Evolutionary conservation across 2,113 vertebrate species (phyloP).

Genomic region (Anolis sagrei): DNA sequence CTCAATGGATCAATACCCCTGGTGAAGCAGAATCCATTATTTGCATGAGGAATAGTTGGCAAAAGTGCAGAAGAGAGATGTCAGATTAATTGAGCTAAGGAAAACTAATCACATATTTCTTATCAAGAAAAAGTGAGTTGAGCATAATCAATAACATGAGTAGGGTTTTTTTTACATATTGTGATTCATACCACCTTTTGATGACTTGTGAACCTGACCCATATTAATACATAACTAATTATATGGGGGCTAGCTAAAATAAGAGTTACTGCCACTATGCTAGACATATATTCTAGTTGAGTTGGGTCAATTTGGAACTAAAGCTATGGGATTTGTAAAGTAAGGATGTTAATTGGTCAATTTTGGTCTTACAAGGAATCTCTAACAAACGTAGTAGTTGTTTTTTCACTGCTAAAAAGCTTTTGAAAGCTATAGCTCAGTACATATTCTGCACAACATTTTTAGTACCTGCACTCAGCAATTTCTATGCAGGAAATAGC

Average conservation of each 20-base stretch:
- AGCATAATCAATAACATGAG: slow-evolving; percentile 21
- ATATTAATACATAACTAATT: neutral
- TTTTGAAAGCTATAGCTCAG: too few relatives aligned
- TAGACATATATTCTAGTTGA: too few relatives aligned
- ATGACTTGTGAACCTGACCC: neutral
- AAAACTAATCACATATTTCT: slow-evolving; percentile 43
- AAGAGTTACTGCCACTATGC: too few relatives aligned
- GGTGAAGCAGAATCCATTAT: slow-evolving; percentile 45
- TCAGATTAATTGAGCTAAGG: slow-evolving; percentile 49
- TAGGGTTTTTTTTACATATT: slow-evolving; percentile 24
- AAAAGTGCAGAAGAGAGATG: slow-evolving; percentile 43
- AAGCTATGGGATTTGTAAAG: too few relatives aligned
- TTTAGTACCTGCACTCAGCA: too few relatives aligned
- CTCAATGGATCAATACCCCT: slow-evolving; percentile 56
- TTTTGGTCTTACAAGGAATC: too few relatives aligned
- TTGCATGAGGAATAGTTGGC: slow-evolving; percentile 54
- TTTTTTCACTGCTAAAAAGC: too few relatives aligned
- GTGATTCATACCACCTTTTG: neutral
- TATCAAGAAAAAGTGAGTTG: slow-evolving; percentile 14
- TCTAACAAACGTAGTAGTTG: too few relatives aligned
- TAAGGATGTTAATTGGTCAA: too few relatives aligned
- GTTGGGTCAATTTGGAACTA: too few relatives aligned
- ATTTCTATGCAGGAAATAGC: too few relatives aligned
- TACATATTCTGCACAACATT: too few relatives aligned
- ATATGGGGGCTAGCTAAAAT: neutral